Percentiles rank a stretch among this genome's conserved stretches.
These are phyloP conservation scores for Tiliacea citrago DNA, from an alignment of 2,888 invertebrate genomes.

Conservation along the genomic window DNA sequence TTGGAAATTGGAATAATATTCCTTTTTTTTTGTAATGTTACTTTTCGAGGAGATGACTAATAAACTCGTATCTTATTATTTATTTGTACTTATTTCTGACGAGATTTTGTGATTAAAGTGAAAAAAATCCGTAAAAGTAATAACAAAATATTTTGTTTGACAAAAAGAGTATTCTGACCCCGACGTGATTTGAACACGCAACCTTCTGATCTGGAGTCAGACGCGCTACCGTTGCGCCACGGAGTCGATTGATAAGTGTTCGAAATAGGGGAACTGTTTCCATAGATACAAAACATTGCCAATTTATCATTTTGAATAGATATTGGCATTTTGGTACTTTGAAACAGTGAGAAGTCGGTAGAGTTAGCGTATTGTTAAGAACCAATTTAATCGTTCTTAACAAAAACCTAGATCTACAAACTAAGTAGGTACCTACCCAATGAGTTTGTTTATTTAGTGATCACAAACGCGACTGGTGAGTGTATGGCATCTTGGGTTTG, in stretches of 20 bases:
- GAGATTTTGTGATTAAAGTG: neutral
- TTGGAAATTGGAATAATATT: conserved; percentile 20
- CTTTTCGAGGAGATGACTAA: neutral
- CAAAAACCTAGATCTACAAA: neutral
- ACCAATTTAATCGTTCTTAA: no score
- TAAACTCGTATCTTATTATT: neutral
- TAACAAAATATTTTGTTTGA: neutral
- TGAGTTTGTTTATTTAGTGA: neutral
- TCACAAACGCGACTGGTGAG: neutral
- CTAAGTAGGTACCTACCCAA: no score
- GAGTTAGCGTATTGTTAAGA: neutral
- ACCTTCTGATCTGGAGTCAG: conserved; percentile 99
- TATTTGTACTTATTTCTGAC: neutral
- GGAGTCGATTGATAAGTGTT: conserved; percentile 90
- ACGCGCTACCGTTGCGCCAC: conserved; percentile 99
- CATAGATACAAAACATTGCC: neutral
- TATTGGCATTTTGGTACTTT: neutral
- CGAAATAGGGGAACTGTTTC: conserved; percentile 7
- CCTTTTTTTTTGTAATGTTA: conserved; percentile 1
- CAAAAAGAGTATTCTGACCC: conserved; percentile 91
- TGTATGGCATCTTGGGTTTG: neutral
- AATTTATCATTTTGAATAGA: neutral
- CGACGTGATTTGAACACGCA: conserved; percentile 99
- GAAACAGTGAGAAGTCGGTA: neutral
- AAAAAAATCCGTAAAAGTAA: neutral